These are phyloP conservation scores for Nannoperca australis DNA, from an alignment of 2,797 vertebrate genomes.

Conservation along the genomic window DNA sequence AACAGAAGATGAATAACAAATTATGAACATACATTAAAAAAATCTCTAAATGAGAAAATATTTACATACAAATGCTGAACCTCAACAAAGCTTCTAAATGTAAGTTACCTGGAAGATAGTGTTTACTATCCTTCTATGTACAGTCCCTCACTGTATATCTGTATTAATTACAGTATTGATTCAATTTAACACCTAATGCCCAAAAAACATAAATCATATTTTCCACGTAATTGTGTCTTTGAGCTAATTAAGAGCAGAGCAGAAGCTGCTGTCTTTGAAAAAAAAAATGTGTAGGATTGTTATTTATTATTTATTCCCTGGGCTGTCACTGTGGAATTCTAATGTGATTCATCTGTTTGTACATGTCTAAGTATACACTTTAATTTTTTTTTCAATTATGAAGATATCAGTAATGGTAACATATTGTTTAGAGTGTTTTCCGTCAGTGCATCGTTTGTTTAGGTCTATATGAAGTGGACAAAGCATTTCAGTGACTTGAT, in stretches of 20 bases:
- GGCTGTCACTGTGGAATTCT: constrained; percentile 70
- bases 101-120: constrained; percentile 46
- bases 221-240: constrained; percentile 75
- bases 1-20: background rate
- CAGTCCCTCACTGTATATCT: constrained; percentile 63
- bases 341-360: constrained; percentile 72
- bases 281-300: constrained; percentile 73
- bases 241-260: constrained; percentile 73
- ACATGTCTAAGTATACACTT: constrained; percentile 50
- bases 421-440: constrained; percentile 29
- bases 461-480: constrained; percentile 43
- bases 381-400: constrained; percentile 32
- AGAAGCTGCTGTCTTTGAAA: constrained; percentile 72
- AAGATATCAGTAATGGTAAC: constrained; percentile 25
- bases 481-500: constrained; percentile 48
- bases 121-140: constrained; percentile 69
- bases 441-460: constrained; percentile 30
- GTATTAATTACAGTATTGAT: constrained; percentile 80
- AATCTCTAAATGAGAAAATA: background rate
- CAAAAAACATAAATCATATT: constrained; percentile 80
- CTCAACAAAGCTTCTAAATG: background rate
- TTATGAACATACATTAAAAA: background rate
- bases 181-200: constrained; percentile 78
- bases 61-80: background rate
- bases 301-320: constrained; percentile 79